phyloP scores from a whole-genome alignment of 1,140 invertebrate species.

The Leptonema lineaticorne region DNA sequence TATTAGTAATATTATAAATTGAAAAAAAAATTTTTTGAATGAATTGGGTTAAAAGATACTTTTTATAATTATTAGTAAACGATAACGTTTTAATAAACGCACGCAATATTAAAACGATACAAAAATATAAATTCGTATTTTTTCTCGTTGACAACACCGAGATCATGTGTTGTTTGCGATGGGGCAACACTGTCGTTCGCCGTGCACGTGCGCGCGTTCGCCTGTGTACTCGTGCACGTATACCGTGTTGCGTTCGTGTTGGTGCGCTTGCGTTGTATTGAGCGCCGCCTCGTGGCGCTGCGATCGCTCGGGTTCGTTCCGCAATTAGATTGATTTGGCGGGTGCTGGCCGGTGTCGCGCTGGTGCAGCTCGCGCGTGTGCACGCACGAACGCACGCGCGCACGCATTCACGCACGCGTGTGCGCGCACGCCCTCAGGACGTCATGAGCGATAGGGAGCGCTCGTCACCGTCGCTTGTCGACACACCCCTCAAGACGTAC shows the following conservation, averaged over 20 bases:
- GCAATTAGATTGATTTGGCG: constrained; percentile 38
- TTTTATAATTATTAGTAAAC: no score
- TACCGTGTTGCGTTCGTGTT: not conserved
- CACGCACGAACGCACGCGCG: constrained; percentile 47
- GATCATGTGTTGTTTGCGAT: not conserved
- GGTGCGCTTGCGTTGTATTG: not conserved
- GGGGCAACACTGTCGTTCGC: not conserved
- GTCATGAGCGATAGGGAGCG: constrained; percentile 75
- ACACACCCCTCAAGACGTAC: constrained; percentile 75
- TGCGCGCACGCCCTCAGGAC: constrained; percentile 56
- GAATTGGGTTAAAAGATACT: no score
- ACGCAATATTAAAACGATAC: no score
- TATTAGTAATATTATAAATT: no score
- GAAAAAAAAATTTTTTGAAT: no score
- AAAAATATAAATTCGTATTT: no score
- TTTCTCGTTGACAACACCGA: no score
- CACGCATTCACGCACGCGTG: constrained; percentile 51
- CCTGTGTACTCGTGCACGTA: not conserved
- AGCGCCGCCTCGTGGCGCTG: not conserved
- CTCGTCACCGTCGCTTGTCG: constrained; percentile 74
- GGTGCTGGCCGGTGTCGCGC: constrained; percentile 42
- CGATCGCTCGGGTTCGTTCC: constrained; percentile 29
- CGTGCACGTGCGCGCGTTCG: not conserved
- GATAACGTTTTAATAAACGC: no score
- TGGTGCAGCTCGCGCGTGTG: constrained; percentile 47